A percentile compares a stretch with the other conserved stretches of the same genome.
Conservation (phyloP, 2,797 vertebrate species). For the Apogon hyalosoma region DNA sequence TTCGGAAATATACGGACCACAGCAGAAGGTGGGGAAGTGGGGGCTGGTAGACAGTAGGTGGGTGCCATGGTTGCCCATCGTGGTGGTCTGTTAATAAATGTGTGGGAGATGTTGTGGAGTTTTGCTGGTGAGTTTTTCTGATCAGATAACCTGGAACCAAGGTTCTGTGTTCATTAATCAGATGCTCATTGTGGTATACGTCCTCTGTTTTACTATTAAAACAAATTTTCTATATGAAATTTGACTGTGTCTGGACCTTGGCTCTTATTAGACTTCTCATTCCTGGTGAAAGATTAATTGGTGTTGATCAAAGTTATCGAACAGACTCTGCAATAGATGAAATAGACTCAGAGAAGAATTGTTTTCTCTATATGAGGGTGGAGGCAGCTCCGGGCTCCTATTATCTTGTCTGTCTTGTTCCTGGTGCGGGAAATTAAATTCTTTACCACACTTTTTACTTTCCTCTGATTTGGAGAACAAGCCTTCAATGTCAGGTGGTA, state of each 20-base stretch:
- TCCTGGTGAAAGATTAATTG: slow-evolving; percentile 79
- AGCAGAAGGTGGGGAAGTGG: slow-evolving; percentile 52
- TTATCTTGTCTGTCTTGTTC: slow-evolving; percentile 84
- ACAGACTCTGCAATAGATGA: slow-evolving; percentile 44
- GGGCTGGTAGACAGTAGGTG: slow-evolving; percentile 58
- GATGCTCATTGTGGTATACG: slow-evolving; percentile 53
- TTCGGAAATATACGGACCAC: slow-evolving; percentile 78
- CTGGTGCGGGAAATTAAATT: slow-evolving; percentile 79
- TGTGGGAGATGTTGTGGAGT: slow-evolving; percentile 49
- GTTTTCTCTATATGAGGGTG: slow-evolving; percentile 49
- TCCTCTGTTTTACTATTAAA: slow-evolving; percentile 62
- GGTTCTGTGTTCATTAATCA: slow-evolving; percentile 72
- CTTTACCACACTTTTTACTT: slow-evolving; percentile 76
- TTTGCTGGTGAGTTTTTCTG: slow-evolving; percentile 51
- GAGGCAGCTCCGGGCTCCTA: slow-evolving; percentile 58
- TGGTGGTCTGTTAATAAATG: slow-evolving; percentile 77
- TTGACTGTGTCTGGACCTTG: slow-evolving; percentile 33
- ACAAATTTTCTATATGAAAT: slow-evolving; percentile 55
- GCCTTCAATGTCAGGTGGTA: slow-evolving; percentile 88
- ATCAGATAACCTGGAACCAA: slow-evolving; percentile 62
- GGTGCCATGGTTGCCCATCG: slow-evolving; percentile 67
- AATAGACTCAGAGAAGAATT: slow-evolving; percentile 68
- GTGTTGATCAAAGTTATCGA: slow-evolving; percentile 77
- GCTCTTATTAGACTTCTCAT: slow-evolving; percentile 49
- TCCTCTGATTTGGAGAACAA: slow-evolving; percentile 82